Evolutionary conservation across 35 echinoderm and acorn worm species (phyloP).

Genomic region (Diadema setosum): DNA sequence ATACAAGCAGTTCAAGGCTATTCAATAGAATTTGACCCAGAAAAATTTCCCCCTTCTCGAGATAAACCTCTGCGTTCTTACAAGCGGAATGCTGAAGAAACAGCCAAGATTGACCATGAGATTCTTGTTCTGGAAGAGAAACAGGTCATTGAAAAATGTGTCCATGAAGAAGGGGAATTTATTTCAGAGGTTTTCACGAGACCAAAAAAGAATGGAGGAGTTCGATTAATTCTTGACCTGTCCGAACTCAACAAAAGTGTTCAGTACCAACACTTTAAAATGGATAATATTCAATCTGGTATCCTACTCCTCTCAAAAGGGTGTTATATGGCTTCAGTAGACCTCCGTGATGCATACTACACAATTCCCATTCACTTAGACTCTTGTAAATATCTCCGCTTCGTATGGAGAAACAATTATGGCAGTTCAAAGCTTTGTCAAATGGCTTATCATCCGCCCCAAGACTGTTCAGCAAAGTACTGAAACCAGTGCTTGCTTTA

Average conservation of each 20-base stretch:
- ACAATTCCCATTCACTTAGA: too few relatives aligned
- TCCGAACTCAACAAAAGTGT: conserved; percentile 44
- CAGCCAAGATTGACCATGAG: not conserved
- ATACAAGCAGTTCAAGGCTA: too few relatives aligned
- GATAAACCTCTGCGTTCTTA: not conserved
- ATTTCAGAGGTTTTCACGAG: conserved; percentile 45
- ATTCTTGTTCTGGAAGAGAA: not conserved
- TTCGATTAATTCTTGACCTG: conserved; percentile 47
- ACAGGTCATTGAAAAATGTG: conserved; percentile 14
- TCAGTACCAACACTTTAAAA: conserved; percentile 41
- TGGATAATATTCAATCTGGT: conserved; percentile 12
- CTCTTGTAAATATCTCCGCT: too few relatives aligned
- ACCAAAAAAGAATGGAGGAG: conserved; percentile 58
- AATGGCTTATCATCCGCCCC: too few relatives aligned
- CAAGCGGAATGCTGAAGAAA: not conserved
- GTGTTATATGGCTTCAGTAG: conserved; percentile 13
- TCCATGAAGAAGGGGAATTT: conserved; percentile 36
- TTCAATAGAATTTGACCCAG: not conserved
- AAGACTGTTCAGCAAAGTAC: too few relatives aligned
- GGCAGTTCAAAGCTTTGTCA: too few relatives aligned
- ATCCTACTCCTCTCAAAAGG: not conserved
- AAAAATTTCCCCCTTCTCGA: not conserved
- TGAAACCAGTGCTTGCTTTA: too few relatives aligned
- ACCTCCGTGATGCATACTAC: conserved; percentile 46
- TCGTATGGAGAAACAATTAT: too few relatives aligned